Conservation (phyloP, 2,797 vertebrate species). For the Adrianichthys oophorus region DNA sequence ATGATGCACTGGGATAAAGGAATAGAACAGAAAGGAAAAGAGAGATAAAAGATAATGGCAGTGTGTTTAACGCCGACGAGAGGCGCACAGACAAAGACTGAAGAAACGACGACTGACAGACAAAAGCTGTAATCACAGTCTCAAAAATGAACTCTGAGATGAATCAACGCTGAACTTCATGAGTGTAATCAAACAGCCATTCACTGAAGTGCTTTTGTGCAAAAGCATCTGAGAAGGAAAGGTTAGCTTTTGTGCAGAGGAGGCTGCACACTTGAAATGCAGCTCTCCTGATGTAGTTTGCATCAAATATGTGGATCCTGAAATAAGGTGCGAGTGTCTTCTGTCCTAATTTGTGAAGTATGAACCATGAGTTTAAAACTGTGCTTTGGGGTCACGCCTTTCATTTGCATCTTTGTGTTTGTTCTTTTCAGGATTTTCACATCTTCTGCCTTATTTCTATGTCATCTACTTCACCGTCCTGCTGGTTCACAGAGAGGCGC, state of each 20-base stretch:
- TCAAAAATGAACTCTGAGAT: conserved; percentile 8
- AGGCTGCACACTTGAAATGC: conserved; percentile 24
- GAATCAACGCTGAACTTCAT: conserved; percentile 23
- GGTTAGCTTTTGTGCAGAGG: conserved; percentile 4
- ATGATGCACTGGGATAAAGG: conserved; percentile 10
- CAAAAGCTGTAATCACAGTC: conserved; percentile 10
- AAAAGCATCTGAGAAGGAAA: conserved; percentile 6
- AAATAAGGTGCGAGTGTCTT: conserved; percentile 7
- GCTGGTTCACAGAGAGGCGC: conserved; percentile 86
- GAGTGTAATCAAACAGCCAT: conserved; percentile 30
- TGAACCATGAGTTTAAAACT: background rate
- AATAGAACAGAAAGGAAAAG: background rate
- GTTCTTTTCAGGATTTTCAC: conserved; percentile 76
- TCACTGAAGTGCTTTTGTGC: conserved; percentile 30
- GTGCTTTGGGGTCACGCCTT: background rate
- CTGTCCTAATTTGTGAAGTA: background rate
- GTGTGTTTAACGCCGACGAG: conserved; percentile 12
- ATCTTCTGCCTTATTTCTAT: conserved; percentile 90
- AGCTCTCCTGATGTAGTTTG: conserved; percentile 13
- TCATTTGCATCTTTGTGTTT: background rate
- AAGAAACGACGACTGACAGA: conserved; percentile 14
- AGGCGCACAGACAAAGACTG: conserved; percentile 13
- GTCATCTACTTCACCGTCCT: conserved; percentile 84
- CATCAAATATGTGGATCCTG: conserved; percentile 4
- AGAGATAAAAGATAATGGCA: background rate